Percentiles rank a stretch among this genome's conserved stretches.
phyloP scores from a whole-genome alignment of 2,888 invertebrate genomes.

The Drosophila greeni region DNA sequence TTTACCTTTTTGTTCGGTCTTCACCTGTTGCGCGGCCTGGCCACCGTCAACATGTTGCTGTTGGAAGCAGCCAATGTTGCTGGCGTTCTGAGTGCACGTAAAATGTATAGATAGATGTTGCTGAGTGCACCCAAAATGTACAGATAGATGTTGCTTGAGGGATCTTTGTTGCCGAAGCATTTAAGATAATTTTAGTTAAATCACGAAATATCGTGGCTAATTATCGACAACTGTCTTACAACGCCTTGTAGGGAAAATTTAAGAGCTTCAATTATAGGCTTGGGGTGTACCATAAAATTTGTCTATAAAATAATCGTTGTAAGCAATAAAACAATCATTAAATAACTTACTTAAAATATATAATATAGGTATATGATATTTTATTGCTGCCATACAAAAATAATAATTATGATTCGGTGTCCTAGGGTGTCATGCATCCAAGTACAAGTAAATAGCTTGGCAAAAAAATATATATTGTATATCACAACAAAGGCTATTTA shows the following conservation, averaged over 20 bases:
- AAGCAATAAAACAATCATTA: too few species aligned
- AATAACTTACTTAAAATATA: background rate
- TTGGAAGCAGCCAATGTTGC: constrained; percentile 1
- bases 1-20: constrained; percentile 19
- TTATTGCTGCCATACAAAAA: background rate
- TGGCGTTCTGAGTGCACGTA: constrained; percentile 4
- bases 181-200: constrained; percentile 9
- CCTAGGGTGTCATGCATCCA: background rate
- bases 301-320: too few species aligned
- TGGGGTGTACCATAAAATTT: too few species aligned
- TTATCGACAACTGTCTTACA: background rate
- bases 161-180: constrained; percentile 16
- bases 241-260: background rate
- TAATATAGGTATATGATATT: background rate
- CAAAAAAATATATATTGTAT: background rate
- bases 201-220: constrained; percentile 27
- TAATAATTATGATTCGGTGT: background rate
- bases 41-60: constrained; percentile 39
- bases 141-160: constrained; percentile 6
- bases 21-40: constrained; percentile 56
- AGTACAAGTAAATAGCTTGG: too few species aligned
- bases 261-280: background rate
- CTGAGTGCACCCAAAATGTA: constrained; percentile 7
- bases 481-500: too few species aligned
- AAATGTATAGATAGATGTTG: constrained; percentile 6